These are phyloP conservation scores for Helicoverpa zea DNA, from an alignment of 1,140 invertebrate genomes.

Conservation along the genomic window DNA sequence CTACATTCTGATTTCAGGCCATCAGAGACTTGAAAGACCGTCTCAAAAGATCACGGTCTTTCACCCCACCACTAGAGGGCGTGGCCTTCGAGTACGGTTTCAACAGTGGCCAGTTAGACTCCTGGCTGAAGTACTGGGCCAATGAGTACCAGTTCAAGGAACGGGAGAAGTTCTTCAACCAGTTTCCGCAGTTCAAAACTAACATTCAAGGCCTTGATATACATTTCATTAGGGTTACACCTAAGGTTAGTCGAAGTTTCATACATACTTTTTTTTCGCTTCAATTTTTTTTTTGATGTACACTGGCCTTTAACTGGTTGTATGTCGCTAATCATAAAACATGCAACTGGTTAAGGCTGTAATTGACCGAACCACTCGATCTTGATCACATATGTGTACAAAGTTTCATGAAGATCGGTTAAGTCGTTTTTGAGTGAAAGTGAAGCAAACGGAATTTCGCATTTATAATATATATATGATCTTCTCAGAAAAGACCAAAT, in stretches of 20 bases:
- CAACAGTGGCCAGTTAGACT: conserved; percentile 88
- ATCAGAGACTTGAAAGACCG: conserved; percentile 88
- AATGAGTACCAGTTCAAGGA: conserved; percentile 90
- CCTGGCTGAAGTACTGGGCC: conserved; percentile 90
- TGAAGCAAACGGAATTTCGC: too few species aligned
- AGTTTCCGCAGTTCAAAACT: conserved; percentile 90
- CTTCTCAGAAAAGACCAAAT: not conserved
- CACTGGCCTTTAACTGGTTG: too few species aligned
- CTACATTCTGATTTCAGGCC: conserved; percentile 78
- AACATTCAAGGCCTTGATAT: conserved; percentile 91
- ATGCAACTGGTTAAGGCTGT: too few species aligned
- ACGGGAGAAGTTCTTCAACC: conserved; percentile 90
- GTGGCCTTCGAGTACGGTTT: conserved; percentile 92
- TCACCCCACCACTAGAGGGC: conserved; percentile 88
- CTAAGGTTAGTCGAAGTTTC: conserved; percentile 63
- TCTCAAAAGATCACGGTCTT: conserved; percentile 84
- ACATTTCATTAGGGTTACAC: conserved; percentile 90
- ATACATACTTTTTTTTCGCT: too few species aligned
- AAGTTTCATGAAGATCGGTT: too few species aligned
- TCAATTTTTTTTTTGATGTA: too few species aligned
- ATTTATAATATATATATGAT: not conserved
- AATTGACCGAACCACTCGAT: too few species aligned
- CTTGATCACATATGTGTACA: too few species aligned
- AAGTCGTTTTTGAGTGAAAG: too few species aligned
- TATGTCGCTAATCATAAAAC: too few species aligned